Percentiles rank a stretch among this genome's conserved stretches.
Conservation (phyloP, 2,888 invertebrate genomes). For the Amiota minor region DNA sequence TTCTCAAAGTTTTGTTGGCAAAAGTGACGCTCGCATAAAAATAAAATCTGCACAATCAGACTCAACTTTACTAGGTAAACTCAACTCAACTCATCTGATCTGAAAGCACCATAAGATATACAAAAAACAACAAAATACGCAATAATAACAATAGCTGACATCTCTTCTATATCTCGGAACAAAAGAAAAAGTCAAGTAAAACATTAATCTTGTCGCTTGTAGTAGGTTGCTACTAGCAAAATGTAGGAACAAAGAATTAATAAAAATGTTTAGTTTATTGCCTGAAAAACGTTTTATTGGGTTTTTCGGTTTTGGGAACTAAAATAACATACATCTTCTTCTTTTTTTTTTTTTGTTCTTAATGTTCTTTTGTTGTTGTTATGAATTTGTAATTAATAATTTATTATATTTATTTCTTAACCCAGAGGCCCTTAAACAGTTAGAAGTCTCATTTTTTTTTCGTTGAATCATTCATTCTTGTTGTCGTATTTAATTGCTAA, state of each 20-base stretch:
- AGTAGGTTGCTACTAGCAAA: neutral
- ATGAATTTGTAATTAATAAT: neutral
- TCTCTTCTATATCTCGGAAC: no score
- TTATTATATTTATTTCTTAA: no score
- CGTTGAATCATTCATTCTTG: no score
- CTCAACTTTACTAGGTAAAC: neutral
- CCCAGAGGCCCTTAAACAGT: no score
- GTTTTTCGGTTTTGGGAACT: slow-evolving; percentile 18
- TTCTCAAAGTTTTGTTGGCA: neutral
- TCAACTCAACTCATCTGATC: neutral
- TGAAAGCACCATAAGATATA: neutral
- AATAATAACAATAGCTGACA: no score
- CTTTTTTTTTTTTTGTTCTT: neutral
- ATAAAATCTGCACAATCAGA: slow-evolving; percentile 15
- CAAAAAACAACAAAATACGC: neutral
- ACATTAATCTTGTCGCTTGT: slow-evolving; percentile 6
- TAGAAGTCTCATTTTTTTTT: no score
- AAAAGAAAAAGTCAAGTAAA: neutral
- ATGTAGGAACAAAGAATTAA: neutral
- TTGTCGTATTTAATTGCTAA: no score
- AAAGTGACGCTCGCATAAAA: no score
- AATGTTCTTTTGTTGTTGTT: neutral
- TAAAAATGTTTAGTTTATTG: slow-evolving; percentile 9
- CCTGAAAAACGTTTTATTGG: slow-evolving; percentile 9
- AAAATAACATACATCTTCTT: neutral